Evolutionary conservation across 2,113 vertebrate species (phyloP), one percentile per base, ranked within the genome.

Genomic region (Gymnorhina tibicen): DNA sequence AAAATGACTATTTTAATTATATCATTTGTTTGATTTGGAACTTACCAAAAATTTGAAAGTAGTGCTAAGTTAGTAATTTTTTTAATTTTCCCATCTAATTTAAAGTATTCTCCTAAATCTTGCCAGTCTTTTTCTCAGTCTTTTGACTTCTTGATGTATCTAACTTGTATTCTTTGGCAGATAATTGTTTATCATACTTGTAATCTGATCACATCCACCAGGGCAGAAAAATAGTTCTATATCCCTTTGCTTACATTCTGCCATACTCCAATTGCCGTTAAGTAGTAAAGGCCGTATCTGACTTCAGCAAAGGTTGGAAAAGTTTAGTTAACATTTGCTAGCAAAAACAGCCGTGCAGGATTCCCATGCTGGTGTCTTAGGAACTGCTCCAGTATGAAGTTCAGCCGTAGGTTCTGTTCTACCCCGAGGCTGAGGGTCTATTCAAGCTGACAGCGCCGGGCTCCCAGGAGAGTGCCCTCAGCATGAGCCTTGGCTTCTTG

Each of bases 171-270:
- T 91, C 39, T 62, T 94, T 96, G 96, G 96, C 91, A 90, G 59
- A 63, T 52, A 95, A 67, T 70, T 90, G 70, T 77, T 94, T 94
- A 41, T 94, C 70, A 21, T 89, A 50, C 55, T 92, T 95, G 93
- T 85, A 91, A 96, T 85, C 42, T 87, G 86, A 96, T 93, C 83
- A 28, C 47, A 21, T 78, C 73, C 46, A 91, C 70, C 50, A 80
- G 89, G 87, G 87, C 70, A 96, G 78, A 95, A 97, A 93, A 97
- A 96, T 28, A 94, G 19, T 80, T 76, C 33, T 79, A 16, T 83
- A 95, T 81, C 90, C 70, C 70, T 90, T 87, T 82, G 91, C 55
- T 94, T 95, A 76, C 46, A 39, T 79, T 85, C 70, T 93, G 9
- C 58, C 21, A 5, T 87, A 11, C 28, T 83, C 50, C 16, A 22